Percentiles rank a stretch among this genome's conserved stretches.
These are phyloP conservation scores for Amia ocellicauda DNA, from an alignment of 2,113 vertebrate species.

Conservation along the genomic window DNA sequence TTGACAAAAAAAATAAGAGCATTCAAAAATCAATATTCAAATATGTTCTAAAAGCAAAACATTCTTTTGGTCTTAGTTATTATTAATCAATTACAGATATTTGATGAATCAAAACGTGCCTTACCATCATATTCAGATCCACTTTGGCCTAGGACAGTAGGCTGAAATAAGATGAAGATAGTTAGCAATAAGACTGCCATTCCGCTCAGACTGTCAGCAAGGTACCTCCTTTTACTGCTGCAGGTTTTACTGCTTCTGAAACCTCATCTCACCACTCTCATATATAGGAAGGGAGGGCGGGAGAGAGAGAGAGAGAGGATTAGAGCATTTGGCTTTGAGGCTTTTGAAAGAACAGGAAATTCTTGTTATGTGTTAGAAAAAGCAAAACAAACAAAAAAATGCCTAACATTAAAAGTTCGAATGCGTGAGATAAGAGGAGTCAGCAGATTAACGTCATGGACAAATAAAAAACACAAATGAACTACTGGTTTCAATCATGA, in stretches of 20 bases:
- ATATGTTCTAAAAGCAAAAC: no score
- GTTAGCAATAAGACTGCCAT: neutral
- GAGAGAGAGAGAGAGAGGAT: neutral
- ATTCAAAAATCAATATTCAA: no score
- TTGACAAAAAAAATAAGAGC: no score
- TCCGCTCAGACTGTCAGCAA: neutral
- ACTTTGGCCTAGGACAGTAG: neutral
- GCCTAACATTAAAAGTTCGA: neutral
- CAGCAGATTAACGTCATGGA: no score
- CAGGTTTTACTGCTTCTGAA: neutral
- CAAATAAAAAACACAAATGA: no score
- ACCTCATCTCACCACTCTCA: neutral
- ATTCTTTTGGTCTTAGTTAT: no score
- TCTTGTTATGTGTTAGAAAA: constrained; percentile 4
- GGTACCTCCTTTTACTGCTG: constrained; percentile 14
- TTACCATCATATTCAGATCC: neutral
- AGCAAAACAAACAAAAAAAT: constrained; percentile 8
- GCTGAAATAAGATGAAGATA: neutral
- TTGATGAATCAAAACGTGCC: no score
- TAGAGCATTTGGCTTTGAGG: constrained; percentile 11
- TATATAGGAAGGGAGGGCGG: neutral
- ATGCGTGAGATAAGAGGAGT: no score
- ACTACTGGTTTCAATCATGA: no score
- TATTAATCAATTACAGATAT: no score
- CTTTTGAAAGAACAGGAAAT: constrained; percentile 23